phyloP scores from a whole-genome alignment of 2,113 vertebrate genomes.

The Jaculus jaculus region DNA sequence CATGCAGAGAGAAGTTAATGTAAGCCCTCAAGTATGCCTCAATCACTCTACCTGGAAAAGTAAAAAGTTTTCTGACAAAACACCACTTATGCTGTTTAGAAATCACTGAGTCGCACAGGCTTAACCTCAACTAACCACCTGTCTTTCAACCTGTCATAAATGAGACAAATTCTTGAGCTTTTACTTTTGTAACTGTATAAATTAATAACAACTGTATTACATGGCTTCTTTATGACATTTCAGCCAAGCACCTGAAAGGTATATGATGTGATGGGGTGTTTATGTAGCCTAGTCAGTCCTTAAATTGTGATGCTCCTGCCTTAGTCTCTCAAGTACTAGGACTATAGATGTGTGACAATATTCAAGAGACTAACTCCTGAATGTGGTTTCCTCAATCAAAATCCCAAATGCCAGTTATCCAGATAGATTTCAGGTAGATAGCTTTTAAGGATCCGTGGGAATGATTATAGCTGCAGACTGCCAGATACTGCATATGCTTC shows the following conservation, averaged over 20 bases:
- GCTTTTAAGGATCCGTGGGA: background rate
- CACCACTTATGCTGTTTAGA: background rate
- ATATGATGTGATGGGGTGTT: background rate
- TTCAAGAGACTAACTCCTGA: background rate
- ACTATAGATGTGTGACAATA: background rate
- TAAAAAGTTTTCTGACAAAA: constrained; percentile 1
- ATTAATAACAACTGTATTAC: background rate
- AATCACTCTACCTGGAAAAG: background rate
- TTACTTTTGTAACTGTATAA: background rate
- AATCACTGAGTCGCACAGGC: background rate
- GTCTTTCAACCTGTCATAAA: background rate
- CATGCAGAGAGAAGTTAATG: background rate
- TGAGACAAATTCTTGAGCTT: constrained; percentile 44
- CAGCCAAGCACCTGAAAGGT: background rate
- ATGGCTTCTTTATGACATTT: background rate
- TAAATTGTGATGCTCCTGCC: background rate
- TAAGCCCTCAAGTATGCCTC: background rate
- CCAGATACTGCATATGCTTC: background rate
- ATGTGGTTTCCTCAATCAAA: background rate
- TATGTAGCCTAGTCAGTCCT: background rate
- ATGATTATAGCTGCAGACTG: background rate
- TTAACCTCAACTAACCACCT: background rate
- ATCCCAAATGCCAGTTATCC: background rate
- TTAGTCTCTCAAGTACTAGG: background rate
- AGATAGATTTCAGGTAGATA: background rate